Conservation (phyloP, 2,797 vertebrate genomes). For the Carcharodon carcharias region DNA sequence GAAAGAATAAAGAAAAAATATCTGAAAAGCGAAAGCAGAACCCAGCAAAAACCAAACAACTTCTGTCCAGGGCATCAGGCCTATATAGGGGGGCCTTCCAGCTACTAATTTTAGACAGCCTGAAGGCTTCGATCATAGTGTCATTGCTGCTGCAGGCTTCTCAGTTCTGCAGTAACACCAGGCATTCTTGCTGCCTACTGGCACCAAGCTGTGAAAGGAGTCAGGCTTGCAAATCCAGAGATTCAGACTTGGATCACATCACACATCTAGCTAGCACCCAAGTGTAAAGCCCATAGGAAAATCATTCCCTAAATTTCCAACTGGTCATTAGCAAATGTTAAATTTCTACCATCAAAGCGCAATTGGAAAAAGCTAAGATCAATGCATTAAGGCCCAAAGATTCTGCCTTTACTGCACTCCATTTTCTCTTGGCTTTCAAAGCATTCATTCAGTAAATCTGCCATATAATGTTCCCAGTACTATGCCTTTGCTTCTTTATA, state of each 20-base stretch:
- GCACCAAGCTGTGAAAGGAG: neutral
- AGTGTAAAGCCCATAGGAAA: neutral
- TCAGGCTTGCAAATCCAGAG: neutral
- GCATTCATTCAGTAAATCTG: neutral
- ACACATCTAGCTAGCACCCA: neutral
- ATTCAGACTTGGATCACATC: neutral
- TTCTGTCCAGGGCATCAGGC: neutral
- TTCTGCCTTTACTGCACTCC: neutral
- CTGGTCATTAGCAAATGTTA: neutral
- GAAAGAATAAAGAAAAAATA: too few relatives aligned
- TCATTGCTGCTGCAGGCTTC: neutral
- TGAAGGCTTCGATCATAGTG: neutral
- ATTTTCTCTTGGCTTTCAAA: neutral
- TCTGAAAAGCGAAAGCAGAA: neutral
- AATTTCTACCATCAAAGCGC: neutral
- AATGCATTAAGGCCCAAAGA: neutral
- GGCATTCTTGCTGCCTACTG: neutral
- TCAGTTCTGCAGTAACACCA: neutral
- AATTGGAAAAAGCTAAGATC: neutral
- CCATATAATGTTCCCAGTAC: neutral
- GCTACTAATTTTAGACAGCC: neutral
- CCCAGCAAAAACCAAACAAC: neutral
- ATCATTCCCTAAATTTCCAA: neutral
- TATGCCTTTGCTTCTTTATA: neutral
- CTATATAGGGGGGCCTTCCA: neutral